A percentile compares a stretch with the other conserved stretches of the same genome.
These are phyloP conservation scores for Triplophysa yarkandensis DNA, from an alignment of 2,797 vertebrate genomes.

Conservation along the genomic window DNA sequence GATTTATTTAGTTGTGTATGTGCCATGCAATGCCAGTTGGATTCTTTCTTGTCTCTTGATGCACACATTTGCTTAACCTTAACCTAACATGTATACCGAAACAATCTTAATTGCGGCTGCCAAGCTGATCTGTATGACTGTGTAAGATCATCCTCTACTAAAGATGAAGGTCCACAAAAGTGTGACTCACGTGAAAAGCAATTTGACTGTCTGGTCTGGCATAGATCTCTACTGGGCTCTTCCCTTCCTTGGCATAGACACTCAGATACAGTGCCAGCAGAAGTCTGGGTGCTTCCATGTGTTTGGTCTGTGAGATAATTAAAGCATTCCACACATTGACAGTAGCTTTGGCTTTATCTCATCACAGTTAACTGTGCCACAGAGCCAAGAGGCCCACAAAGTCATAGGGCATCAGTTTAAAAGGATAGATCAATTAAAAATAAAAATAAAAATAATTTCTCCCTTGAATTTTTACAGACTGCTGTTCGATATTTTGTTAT, in stretches of 20 bases:
- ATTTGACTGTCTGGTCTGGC: slow-evolving; percentile 8
- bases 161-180: slow-evolving; percentile 16
- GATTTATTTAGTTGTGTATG: slow-evolving; percentile 12
- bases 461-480: too few species aligned
- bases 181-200: not conserved
- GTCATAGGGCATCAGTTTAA: too few species aligned
- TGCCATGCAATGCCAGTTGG: too few species aligned
- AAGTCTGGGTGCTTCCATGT: not conserved
- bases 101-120: not conserved
- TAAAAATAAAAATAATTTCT: too few species aligned
- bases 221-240: not conserved
- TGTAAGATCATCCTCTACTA: not conserved
- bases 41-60: not conserved
- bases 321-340: slow-evolving; percentile 2
- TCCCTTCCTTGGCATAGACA: slow-evolving; percentile 5
- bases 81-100: too few species aligned
- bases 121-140: not conserved
- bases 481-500: too few species aligned
- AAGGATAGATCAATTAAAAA: too few species aligned
- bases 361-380: not conserved
- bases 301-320: slow-evolving; percentile 7
- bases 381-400: too few species aligned
- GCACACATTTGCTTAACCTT: not conserved
- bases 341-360: not conserved
- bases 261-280: slow-evolving; percentile 19